Base-by-base conservation (phyloP, 2,797 vertebrate genomes). In the Molossus alvarezi region DNA sequence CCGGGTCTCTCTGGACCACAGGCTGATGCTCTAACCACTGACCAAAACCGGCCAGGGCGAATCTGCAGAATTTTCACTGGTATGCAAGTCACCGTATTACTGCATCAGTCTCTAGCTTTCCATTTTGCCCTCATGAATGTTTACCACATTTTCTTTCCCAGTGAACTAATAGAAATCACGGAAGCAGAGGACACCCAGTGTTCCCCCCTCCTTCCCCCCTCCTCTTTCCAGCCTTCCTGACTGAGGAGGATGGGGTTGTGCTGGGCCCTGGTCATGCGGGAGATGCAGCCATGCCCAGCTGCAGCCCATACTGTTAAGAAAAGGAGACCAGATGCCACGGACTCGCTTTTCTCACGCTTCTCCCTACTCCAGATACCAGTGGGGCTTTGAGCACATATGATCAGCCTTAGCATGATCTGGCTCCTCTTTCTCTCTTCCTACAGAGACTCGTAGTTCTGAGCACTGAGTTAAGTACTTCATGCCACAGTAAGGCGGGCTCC, bases 371-470 rank as follows among this genome's bases (percentile, higher is more conserved):
- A 2, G 75, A 67, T 25, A 48, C 17, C 60, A 55, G 15, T 3
- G 25, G 29, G 77, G 69, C 21, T 75, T 84, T 73, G 21, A 77
- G 23, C 7, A 48, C 0, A 2, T 33, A 5, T 5, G 10, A 77
- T 37, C 13, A 20, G 5, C 14, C 15, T 80, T 33, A 37, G 48
- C 45, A 12, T 21, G 23, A 4, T 13, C 51, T 10, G 3, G 53
- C 21, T 33, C 72, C 37, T 72, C 33, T 67, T 81, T 58, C 67
- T 83, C 53, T 53, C 64, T 55, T 57, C 21, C 57, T 14, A 5
- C 21, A 82, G 80, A 83, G 48, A 14, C 37, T 33, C n/a, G 17
- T 67, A 48, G 62, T 45, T 88, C 72, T 90, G 57, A 94, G 65
- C 60, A 48, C 27, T 51, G 53, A 82, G n/a, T 48, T 62, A 71